Conservation (phyloP, 2,888 invertebrate genomes). For the Macrosiphum euphorbiae region DNA sequence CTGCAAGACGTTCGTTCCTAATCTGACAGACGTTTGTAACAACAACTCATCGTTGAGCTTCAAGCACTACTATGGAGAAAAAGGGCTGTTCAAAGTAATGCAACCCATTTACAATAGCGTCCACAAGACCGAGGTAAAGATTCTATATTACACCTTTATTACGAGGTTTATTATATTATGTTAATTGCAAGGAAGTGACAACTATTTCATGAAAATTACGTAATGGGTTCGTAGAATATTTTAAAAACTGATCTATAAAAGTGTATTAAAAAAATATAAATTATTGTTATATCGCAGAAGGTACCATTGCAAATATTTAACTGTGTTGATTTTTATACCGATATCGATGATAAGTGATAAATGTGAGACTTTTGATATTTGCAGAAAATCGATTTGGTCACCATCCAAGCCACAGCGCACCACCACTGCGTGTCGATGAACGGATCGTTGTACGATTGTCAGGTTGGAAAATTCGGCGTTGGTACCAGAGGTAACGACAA, state of each 20-base stretch:
- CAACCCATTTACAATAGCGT: neutral
- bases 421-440: neutral
- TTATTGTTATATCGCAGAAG: neutral
- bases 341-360: neutral
- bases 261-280: neutral
- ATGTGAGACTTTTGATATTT: neutral
- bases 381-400: constrained; percentile 30
- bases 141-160: neutral
- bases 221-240: neutral
- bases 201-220: neutral
- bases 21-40: constrained; percentile 19
- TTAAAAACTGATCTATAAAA: neutral
- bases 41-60: constrained; percentile 12
- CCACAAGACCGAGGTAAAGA: constrained; percentile 26
- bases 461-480: neutral
- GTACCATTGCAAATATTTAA: neutral
- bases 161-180: neutral
- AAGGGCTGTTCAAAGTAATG: neutral
- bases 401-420: neutral
- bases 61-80: neutral
- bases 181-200: neutral
- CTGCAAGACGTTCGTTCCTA: constrained; percentile 14
- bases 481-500: neutral
- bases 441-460: constrained; percentile 38
- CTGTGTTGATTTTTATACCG: neutral